phyloP scores from a whole-genome alignment of 1,140 invertebrate species.

The Maconellicoccus hirsutus region DNA sequence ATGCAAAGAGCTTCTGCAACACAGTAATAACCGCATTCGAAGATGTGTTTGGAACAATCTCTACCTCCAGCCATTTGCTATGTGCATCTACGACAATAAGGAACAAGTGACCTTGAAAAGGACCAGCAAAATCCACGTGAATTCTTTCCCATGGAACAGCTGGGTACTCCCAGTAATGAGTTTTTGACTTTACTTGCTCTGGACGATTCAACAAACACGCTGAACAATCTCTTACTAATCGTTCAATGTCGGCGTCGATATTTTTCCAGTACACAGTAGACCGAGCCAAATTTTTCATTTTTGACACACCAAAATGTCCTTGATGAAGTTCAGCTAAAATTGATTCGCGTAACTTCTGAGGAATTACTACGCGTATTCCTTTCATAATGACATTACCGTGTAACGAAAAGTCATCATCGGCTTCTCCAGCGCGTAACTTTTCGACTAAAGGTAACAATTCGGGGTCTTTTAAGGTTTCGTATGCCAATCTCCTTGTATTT shows the following conservation, averaged over 20 bases:
- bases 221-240: slow-evolving; percentile 24
- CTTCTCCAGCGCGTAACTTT: not conserved
- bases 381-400: slow-evolving; percentile 24
- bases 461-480: slow-evolving; percentile 19
- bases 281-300: slow-evolving; percentile 39
- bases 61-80: too few species aligned
- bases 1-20: not conserved
- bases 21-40: not conserved
- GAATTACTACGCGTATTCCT: slow-evolving; percentile 32
- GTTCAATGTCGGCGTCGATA: slow-evolving; percentile 37
- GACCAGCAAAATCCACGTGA: slow-evolving; percentile 34
- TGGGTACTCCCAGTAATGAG: slow-evolving; percentile 31
- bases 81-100: slow-evolving; percentile 37
- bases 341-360: slow-evolving; percentile 27
- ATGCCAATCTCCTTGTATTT: not conserved
- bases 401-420: too few species aligned
- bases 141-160: slow-evolving; percentile 30
- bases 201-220: not conserved
- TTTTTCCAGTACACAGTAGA: slow-evolving; percentile 39
- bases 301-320: slow-evolving; percentile 37
- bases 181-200: too few species aligned
- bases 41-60: not conserved
- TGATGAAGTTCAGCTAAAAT: slow-evolving; percentile 35
- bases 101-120: slow-evolving; percentile 33
- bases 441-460: not conserved